Conservation (phyloP, 1,140 invertebrate genomes). For the Anastatus disparis region DNA sequence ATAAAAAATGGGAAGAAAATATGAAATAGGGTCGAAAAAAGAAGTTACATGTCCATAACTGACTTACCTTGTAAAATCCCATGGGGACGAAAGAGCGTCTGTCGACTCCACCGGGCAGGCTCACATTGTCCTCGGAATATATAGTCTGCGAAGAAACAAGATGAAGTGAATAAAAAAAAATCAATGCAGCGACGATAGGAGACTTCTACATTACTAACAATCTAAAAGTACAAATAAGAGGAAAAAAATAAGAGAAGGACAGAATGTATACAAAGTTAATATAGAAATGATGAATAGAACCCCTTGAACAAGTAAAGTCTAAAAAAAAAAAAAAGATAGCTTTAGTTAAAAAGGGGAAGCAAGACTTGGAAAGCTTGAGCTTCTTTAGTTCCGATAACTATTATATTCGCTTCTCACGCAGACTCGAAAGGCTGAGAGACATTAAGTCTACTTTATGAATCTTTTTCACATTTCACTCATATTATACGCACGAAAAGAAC, state of each 20-base stretch:
- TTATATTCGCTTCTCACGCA: background rate
- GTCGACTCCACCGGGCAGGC: conserved; percentile 75
- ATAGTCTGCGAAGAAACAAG: conserved; percentile 68
- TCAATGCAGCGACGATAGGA: background rate
- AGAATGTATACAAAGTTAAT: background rate
- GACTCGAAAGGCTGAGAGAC: background rate
- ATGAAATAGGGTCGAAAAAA: too few relatives aligned
- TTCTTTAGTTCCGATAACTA: conserved; percentile 19
- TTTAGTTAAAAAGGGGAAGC: background rate
- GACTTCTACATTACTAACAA: too few relatives aligned
- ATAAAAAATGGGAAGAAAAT: too few relatives aligned
- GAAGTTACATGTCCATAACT: too few relatives aligned
- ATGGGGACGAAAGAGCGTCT: conserved; percentile 87
- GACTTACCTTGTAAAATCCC: conserved; percentile 83
- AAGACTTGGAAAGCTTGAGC: background rate
- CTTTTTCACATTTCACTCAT: too few relatives aligned
- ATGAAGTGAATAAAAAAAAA: too few relatives aligned
- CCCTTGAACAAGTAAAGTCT: background rate
- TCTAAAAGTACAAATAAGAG: too few relatives aligned
- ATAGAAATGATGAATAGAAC: background rate
- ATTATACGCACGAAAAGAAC: too few relatives aligned
- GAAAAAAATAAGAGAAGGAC: background rate
- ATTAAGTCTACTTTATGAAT: conserved; percentile 22
- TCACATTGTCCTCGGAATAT: conserved; percentile 80
- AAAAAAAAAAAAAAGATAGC: background rate